These are phyloP conservation scores for Serripes groenlandicus DNA, from an alignment of 2,888 invertebrate genomes.

Conservation along the genomic window DNA sequence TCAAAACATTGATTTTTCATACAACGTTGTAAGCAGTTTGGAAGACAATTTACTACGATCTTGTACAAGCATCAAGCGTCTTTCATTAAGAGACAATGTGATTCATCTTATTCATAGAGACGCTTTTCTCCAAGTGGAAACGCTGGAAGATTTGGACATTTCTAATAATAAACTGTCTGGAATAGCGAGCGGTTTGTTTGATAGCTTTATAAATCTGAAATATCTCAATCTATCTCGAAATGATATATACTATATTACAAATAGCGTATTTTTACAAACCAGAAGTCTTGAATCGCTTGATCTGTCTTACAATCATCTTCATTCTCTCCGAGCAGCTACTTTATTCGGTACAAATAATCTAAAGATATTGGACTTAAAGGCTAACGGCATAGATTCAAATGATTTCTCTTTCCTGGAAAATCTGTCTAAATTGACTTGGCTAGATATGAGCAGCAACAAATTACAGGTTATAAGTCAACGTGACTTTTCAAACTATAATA, in stretches of 20 bases:
- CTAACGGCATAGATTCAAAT: slow-evolving; percentile 1
- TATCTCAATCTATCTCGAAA: slow-evolving; percentile 16
- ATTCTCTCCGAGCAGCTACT: not conserved
- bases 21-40: not conserved
- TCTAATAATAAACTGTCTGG: slow-evolving; percentile 11
- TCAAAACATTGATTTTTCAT: not conserved
- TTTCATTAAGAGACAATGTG: not conserved
- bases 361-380: not conserved
- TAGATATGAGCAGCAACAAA: slow-evolving; percentile 1
- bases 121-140: not conserved
- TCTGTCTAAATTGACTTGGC: not conserved
- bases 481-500: not conserved
- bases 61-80: not conserved
- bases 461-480: not conserved
- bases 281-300: not conserved
- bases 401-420: slow-evolving; percentile 7
- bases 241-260: not conserved
- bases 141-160: not conserved
- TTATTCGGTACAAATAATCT: not conserved
- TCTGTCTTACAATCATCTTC: not conserved
- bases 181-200: slow-evolving; percentile 6
- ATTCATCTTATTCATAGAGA: not conserved
- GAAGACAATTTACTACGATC: not conserved
- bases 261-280: not conserved
- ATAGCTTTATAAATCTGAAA: slow-evolving; percentile 5